Percentiles rank a stretch among this genome's conserved stretches.
These are phyloP conservation scores for Clarias batrachus DNA, from an alignment of 2,113 vertebrate species.

Conservation along the genomic window DNA sequence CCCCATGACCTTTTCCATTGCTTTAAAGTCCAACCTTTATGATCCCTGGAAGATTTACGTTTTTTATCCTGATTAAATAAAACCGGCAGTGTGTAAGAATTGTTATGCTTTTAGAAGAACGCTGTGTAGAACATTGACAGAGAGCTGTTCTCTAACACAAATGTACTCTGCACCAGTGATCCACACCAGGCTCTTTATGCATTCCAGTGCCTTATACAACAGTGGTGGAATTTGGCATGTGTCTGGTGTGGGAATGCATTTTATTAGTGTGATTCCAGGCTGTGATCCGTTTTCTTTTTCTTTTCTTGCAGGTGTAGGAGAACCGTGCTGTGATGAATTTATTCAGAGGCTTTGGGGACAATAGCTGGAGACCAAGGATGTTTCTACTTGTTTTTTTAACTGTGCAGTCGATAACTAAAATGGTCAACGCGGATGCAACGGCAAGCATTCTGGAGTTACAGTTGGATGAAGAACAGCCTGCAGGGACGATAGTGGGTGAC, in stretches of 20 bases:
- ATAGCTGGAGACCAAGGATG: conserved; percentile 49
- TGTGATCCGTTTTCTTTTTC: conserved; percentile 31
- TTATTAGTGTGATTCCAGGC: conserved; percentile 17
- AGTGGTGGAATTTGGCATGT: conserved; percentile 33
- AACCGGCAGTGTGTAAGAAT: conserved; percentile 37
- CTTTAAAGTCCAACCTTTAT: too few species aligned
- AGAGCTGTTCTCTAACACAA: conserved; percentile 47
- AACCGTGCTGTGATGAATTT: conserved; percentile 63
- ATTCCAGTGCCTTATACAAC: conserved; percentile 53
- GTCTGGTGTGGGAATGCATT: conserved; percentile 18
- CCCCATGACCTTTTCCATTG: too few species aligned
- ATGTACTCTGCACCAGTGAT: conserved; percentile 19
- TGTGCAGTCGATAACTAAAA: conserved; percentile 55
- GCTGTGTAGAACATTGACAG: conserved; percentile 31
- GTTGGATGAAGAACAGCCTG: conserved; percentile 93
- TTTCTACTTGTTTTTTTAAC: conserved; percentile 56
- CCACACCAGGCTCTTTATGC: conserved; percentile 55
- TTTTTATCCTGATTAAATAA: not conserved
- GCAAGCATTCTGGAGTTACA: conserved; percentile 81
- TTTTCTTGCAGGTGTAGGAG: conserved; percentile 68
- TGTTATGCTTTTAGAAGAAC: conserved; percentile 56
- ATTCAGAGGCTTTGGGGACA: conserved; percentile 68
- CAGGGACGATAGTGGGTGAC: conserved; percentile 92
- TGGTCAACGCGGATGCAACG: conserved; percentile 58
- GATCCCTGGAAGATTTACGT: not conserved